Base-by-base conservation (phyloP, 2,888 invertebrate genomes). In the Parapristionchus giblindavisi region DNA sequence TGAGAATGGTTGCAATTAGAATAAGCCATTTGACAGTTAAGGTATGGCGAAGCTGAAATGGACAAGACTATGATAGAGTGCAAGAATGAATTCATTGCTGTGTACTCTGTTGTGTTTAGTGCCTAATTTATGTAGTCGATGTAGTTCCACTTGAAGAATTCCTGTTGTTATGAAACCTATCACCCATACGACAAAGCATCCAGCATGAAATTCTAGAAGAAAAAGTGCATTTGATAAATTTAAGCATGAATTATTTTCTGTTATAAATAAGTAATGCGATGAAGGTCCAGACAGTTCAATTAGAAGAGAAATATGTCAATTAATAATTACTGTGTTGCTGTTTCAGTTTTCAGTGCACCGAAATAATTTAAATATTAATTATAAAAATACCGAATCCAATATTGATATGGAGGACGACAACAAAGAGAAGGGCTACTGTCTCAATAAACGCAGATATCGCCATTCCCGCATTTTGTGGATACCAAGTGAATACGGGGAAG, bases 311-410 rank as follows among this genome's bases (percentile, higher is more conserved):
- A 48, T 11, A 48, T n/a, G n/a, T n/a, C n/a, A n/a, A n/a, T n/a
- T n/a, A n/a, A n/a, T n/a, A n/a, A n/a, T n/a, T n/a, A n/a, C n/a
- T n/a, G n/a, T n/a, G n/a, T n/a, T n/a, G n/a, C n/a, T 48, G 48
- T 11, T 21, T 48, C 48, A 48, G 21, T 21, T 14, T 48, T 14
- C 48, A 48, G 21, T 48, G 21, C 21, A 21, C 48, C 48, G 11
- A 11, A 11, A 11, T 21, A 48, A n/a, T n/a, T n/a, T n/a, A n/a
- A n/a, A n/a, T n/a, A n/a, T n/a, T n/a, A n/a, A n/a, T n/a, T n/a
- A n/a, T n/a, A n/a, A n/a, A n/a, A n/a, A n/a, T 54, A 71, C 56
- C 56, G 70, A 71, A 71, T 71, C 70, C 70, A 36, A 71, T 8
- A 11, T 56, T 56, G 5, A 71, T 40, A 29, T 56, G 70, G 8